Base-by-base conservation (phyloP, 2,888 invertebrate genomes). In the Perdita meconis region DNA sequence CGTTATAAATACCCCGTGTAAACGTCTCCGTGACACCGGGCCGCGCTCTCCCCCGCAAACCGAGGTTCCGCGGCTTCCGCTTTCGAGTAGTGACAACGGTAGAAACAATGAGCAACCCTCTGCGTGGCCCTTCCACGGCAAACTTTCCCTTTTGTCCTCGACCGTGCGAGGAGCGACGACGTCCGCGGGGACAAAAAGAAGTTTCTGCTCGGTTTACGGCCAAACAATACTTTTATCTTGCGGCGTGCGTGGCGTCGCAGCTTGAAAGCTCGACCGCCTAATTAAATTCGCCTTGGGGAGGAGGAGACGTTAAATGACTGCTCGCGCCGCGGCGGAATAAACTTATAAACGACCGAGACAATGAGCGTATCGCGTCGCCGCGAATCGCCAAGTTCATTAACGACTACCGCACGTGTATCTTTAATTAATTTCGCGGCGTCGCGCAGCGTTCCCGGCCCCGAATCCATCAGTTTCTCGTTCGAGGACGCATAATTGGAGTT, bases 1-100 rank as follows among this genome's bases (percentile, higher is more conserved):
- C 55, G 74, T 80, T 78, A 82, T 74, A 82, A 85, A 70, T 73
- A 73, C 66, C 60, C 67, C 75, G 73, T 81, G 84, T 82, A 85
- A 84, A 82, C 65, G 82, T 76, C 59, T 77, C 73, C 64, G 71
- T 72, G 83, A 81, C 79, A 81, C 68, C 44, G 65, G 59, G n/a
- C 47, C 47, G 47, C 64, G 60, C 53, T 61, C 61, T 64, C 40
- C 53, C 60, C 57, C 59, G n/a, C 34, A 34, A 16, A 22, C 40
- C 56, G 63, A 40, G 47, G 68, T 77, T 60, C 69, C 68, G 71
- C 56, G 64, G 69, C 69, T 73, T 78, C 81, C 78, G 75, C 57
- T 84, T 77, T 81, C 59, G 60, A 72, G 60, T 72, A 50, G 59
- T 22, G 76, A 77, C 81, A 81, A 79, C 71, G 69, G 53, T 79